Conservation (phyloP, 2,888 invertebrate genomes). For the Anarsia innoxiella region DNA sequence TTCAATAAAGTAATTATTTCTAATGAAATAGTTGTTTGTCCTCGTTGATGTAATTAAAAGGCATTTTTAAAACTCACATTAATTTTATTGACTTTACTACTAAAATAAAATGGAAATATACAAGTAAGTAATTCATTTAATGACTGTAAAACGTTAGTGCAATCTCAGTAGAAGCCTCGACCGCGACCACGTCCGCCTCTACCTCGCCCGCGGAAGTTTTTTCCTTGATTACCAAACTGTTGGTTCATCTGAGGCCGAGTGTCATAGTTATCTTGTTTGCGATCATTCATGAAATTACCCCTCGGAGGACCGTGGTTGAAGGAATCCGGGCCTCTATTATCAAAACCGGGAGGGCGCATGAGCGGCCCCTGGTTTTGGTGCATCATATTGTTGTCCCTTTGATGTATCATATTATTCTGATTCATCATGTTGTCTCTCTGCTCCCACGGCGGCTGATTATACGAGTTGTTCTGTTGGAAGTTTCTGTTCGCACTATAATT, state of each 20-base stretch:
- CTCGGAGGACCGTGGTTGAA: conserved; percentile 33
- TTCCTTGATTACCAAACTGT: conserved; percentile 8
- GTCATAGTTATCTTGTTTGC: conserved; percentile 26
- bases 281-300: conserved; percentile 36
- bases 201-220: conserved; percentile 16
- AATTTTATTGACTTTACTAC: neutral
- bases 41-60: neutral
- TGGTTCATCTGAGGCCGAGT: conserved; percentile 15
- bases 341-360: neutral
- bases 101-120: neutral
- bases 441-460: conserved; percentile 20
- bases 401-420: conserved; percentile 12
- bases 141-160: neutral
- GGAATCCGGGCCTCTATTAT: neutral
- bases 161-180: conserved; percentile 28
- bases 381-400: conserved; percentile 10
- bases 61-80: neutral
- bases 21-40: too few relatives aligned
- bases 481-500: conserved; percentile 16
- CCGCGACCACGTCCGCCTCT: conserved; percentile 23
- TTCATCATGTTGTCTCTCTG: conserved; percentile 17
- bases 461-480: conserved; percentile 15
- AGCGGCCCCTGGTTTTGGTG: conserved; percentile 7
- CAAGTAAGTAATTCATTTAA: neutral
- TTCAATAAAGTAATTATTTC: neutral